A percentile compares a stretch with the other conserved stretches of the same genome.
These are phyloP conservation scores for Tauraco hartlaubi DNA, from an alignment of 2,797 vertebrate species.

Conservation along the genomic window DNA sequence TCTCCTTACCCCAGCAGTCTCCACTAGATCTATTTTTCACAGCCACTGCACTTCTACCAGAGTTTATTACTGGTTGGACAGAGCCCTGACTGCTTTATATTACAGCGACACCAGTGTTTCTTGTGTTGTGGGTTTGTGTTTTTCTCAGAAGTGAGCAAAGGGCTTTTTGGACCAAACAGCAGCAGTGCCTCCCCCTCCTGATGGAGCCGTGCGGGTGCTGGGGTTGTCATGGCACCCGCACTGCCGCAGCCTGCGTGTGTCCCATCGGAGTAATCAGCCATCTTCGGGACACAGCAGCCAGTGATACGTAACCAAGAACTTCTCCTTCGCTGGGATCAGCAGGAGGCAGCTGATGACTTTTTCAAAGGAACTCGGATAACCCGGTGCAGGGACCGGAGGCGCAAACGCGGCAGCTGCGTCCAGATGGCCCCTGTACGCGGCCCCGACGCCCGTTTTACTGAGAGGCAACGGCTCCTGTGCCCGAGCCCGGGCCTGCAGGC, in stretches of 20 bases:
- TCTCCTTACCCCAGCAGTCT: background rate
- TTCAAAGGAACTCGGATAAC: background rate
- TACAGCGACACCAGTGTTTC: background rate
- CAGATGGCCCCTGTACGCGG: fast-evolving
- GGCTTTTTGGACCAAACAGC: background rate
- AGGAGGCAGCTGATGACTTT: background rate
- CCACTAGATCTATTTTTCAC: background rate
- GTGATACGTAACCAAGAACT: background rate
- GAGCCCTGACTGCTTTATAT: background rate
- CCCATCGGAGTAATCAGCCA: background rate
- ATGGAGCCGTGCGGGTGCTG: background rate
- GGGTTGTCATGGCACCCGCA: background rate
- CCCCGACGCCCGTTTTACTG: fast-evolving
- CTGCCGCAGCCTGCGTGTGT: background rate
- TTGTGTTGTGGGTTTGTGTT: background rate
- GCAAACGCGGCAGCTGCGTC: background rate
- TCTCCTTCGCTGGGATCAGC: background rate
- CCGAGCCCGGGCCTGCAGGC: background rate
- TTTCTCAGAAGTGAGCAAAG: background rate
- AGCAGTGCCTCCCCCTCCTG: background rate
- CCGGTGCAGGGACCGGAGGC: background rate
- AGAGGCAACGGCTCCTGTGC: background rate
- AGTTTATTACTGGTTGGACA: background rate
- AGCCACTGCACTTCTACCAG: background rate
- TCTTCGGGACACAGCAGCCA: background rate